Evolutionary conservation across 2,888 invertebrate species (phyloP).

Genomic region (Conistra vaccinii): DNA sequence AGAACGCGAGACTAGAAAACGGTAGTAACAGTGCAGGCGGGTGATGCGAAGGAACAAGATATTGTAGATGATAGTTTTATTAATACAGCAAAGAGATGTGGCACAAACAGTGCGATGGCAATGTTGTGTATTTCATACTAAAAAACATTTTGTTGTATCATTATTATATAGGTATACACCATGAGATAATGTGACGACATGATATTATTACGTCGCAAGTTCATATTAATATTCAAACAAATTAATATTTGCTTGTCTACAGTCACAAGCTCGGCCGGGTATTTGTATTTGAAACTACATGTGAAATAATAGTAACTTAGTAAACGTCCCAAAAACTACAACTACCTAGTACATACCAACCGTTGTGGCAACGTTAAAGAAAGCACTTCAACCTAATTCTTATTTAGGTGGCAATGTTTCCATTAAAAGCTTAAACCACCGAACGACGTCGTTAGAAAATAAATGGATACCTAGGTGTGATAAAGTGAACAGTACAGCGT

Average conservation of each 20-base stretch:
- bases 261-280: background rate
- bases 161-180: background rate
- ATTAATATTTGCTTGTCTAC: background rate
- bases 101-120: background rate
- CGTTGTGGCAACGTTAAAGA: background rate
- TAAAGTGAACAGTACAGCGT: background rate
- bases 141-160: background rate
- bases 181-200: background rate
- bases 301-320: background rate
- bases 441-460: constrained; percentile 34
- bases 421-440: background rate
- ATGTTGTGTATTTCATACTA: background rate
- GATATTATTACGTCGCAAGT: background rate
- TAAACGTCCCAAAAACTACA: background rate
- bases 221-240: background rate
- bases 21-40: too few species aligned
- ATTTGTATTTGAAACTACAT: background rate
- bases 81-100: constrained; percentile 19
- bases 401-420: constrained; percentile 9
- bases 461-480: constrained; percentile 7
- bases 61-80: constrained; percentile 3
- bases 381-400: background rate
- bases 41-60: too few species aligned
- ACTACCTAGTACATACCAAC: background rate
- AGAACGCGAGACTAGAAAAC: too few species aligned